phyloP scores from a whole-genome alignment of 2,888 invertebrate species.

The Drosophila anomelani region DNA sequence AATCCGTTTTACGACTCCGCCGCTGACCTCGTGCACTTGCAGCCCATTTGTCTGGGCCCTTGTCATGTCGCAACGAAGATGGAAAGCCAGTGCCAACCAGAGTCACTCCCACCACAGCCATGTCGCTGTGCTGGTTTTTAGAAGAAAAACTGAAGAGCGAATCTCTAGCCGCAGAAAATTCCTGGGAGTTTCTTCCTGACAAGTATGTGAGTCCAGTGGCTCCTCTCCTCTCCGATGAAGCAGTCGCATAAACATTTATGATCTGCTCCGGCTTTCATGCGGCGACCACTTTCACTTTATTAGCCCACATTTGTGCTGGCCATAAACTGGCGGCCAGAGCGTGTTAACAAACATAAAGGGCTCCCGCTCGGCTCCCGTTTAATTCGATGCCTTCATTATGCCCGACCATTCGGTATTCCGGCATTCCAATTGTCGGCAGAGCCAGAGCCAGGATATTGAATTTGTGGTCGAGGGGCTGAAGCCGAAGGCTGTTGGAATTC shows the following conservation, averaged over 20 bases:
- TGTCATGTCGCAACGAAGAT: conserved; percentile 48
- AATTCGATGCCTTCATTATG: conserved; percentile 47
- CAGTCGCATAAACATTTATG: conserved; percentile 61
- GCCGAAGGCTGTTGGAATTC: conserved; percentile 26
- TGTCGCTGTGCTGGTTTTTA: background rate
- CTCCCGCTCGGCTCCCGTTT: conserved; percentile 31
- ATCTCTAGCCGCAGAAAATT: conserved; percentile 11
- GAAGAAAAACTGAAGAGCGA: conserved; percentile 11
- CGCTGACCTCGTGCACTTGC: conserved; percentile 48
- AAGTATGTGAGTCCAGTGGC: conserved; percentile 26
- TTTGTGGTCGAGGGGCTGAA: conserved; percentile 7
- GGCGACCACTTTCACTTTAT: conserved; percentile 46
- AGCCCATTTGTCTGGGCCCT: conserved; percentile 54
- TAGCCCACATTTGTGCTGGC: conserved; percentile 44
- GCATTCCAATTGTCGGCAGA: conserved; percentile 37
- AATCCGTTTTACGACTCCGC: conserved; percentile 37
- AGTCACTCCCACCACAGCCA: conserved; percentile 22
- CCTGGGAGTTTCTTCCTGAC: background rate
- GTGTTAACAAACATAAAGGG: conserved; percentile 52
- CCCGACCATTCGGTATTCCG: conserved; percentile 11
- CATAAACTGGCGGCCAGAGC: conserved; percentile 42
- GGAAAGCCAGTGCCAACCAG: conserved; percentile 40
- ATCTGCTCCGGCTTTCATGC: conserved; percentile 46
- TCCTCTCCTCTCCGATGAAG: conserved; percentile 17
- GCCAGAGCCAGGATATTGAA: conserved; percentile 40